These are phyloP conservation scores for Caracal caracal DNA, from an alignment of 2,113 vertebrate genomes.

Conservation along the genomic window DNA sequence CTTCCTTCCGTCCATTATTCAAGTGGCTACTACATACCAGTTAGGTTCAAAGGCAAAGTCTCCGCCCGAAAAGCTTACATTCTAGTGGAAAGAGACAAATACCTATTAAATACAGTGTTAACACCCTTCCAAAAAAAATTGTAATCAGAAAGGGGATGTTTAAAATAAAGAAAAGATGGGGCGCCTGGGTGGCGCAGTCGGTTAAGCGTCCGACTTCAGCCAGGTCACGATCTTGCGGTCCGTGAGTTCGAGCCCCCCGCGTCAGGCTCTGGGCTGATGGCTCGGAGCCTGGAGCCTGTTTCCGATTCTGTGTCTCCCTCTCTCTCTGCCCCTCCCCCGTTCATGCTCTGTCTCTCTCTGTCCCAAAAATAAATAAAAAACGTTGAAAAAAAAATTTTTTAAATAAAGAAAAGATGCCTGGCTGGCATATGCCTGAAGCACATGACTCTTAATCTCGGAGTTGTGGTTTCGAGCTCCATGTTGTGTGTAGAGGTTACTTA, in stretches of 20 bases:
- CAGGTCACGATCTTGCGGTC: too few species aligned
- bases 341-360: too few species aligned
- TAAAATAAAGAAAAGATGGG: neutral
- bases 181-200: too few species aligned
- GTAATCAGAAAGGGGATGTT: neutral
- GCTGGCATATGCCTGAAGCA: neutral
- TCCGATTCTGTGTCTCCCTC: too few species aligned
- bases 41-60: neutral
- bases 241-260: too few species aligned
- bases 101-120: neutral
- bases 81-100: neutral
- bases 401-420: neutral
- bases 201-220: too few species aligned
- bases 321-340: too few species aligned
- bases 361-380: too few species aligned
- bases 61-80: neutral
- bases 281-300: too few species aligned
- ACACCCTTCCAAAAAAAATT: neutral
- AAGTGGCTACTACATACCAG: neutral
- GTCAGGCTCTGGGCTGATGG: too few species aligned
- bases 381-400: neutral
- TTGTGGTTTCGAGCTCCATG: neutral
- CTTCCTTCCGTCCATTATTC: neutral
- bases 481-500: neutral
- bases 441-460: neutral